Percentiles rank a stretch among this genome's conserved stretches.
phyloP scores from a whole-genome alignment of 2,113 vertebrate species.

The Platichthys flesus region DNA sequence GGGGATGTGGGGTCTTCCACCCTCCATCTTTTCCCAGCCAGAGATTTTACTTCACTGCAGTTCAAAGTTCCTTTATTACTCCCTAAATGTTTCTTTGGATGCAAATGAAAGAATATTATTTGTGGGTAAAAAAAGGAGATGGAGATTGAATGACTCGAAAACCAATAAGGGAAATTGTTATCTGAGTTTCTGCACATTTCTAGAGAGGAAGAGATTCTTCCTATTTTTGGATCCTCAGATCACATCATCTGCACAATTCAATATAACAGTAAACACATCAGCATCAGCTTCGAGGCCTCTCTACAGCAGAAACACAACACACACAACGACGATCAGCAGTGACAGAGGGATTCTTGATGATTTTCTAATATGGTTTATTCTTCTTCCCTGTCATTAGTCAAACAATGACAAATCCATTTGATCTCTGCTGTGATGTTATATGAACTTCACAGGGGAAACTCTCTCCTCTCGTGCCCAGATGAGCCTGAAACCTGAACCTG shows the following conservation, averaged over 20 bases:
- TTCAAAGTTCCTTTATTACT: slow-evolving; percentile 42
- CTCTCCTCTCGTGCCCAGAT: slow-evolving; percentile 59
- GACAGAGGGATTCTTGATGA: slow-evolving; percentile 73
- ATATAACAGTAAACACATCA: slow-evolving; percentile 65
- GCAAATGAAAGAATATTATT: slow-evolving; percentile 61
- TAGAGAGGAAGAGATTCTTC: slow-evolving; percentile 37
- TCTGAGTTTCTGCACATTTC: slow-evolving; percentile 62
- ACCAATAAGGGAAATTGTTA: slow-evolving; percentile 64
- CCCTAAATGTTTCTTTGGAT: slow-evolving; percentile 54
- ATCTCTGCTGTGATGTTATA: slow-evolving; percentile 73
- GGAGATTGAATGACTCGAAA: slow-evolving; percentile 70
- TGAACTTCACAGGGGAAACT: slow-evolving; percentile 75
- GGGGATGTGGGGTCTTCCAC: background rate
- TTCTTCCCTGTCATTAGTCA: slow-evolving; percentile 78
- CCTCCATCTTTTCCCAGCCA: background rate
- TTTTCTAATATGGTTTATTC: slow-evolving; percentile 79
- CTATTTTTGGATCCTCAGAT: slow-evolving; percentile 70
- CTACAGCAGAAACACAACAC: slow-evolving; percentile 59
- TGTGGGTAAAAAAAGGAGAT: slow-evolving; percentile 38
- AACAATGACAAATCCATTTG: slow-evolving; percentile 78
- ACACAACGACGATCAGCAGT: slow-evolving; percentile 56
- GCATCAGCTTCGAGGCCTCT: slow-evolving; percentile 61
- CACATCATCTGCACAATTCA: slow-evolving; percentile 68
- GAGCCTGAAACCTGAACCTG: slow-evolving; percentile 74
- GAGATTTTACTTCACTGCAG: background rate